A percentile compares a stretch with the other conserved stretches of the same genome.
These are phyloP conservation scores for Eulimnadia texana DNA, from an alignment of 1,140 invertebrate genomes.

Conservation along the genomic window DNA sequence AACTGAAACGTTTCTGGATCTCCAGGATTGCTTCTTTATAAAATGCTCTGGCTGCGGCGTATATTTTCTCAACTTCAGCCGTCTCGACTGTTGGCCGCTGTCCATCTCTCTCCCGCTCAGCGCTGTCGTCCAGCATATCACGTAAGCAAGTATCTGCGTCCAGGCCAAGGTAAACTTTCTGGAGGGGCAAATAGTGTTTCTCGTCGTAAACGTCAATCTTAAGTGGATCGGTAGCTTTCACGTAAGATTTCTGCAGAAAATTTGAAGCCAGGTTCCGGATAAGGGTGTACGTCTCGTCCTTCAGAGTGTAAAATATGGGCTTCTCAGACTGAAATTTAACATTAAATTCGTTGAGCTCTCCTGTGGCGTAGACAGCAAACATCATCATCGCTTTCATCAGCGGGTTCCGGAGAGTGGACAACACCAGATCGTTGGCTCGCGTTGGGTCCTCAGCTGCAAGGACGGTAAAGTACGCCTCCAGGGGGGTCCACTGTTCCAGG, in stretches of 20 bases:
- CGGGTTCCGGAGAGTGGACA: background rate
- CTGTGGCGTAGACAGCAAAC: background rate
- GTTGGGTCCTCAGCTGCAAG: background rate
- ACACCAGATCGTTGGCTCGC: background rate
- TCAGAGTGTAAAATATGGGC: too few species aligned
- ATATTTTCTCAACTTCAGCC: background rate
- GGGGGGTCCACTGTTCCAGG: background rate
- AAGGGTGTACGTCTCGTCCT: background rate
- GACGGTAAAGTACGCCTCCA: background rate
- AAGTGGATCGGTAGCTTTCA: too few species aligned
- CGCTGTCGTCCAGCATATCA: background rate
- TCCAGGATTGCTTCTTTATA: background rate
- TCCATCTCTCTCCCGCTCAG: background rate
- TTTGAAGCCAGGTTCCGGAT: too few species aligned
- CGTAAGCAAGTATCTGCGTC: background rate
- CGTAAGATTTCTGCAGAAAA: too few species aligned
- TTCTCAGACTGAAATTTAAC: too few species aligned
- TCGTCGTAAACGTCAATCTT: background rate
- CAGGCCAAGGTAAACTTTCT: background rate
- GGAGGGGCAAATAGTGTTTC: background rate
- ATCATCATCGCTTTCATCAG: background rate
- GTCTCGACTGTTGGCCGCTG: background rate
- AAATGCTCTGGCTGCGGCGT: background rate
- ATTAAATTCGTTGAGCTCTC: too few species aligned
- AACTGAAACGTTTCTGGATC: slow-evolving; percentile 1